Evolutionary conservation across 2,888 invertebrate species (phyloP).

Genomic region (Ormia ochracea): DNA sequence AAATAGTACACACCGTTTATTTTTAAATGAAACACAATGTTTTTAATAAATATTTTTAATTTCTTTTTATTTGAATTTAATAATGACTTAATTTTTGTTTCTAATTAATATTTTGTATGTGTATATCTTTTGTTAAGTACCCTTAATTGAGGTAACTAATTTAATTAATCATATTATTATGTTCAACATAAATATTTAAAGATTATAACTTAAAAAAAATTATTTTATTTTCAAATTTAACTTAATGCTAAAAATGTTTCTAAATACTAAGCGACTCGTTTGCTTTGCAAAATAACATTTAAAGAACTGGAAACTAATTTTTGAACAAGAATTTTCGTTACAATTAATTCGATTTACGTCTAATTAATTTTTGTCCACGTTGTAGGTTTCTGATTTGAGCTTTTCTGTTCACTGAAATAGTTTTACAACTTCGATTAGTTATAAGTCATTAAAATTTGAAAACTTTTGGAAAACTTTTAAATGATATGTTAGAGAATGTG

Average conservation of each 20-base stretch:
- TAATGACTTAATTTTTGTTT: slow-evolving; percentile 48
- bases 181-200: slow-evolving; percentile 57
- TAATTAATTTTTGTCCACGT: neutral
- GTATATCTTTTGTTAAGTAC: slow-evolving; percentile 28
- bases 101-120: neutral
- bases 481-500: neutral
- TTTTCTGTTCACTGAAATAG: slow-evolving; percentile 2
- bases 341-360: slow-evolving; percentile 17
- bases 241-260: slow-evolving; percentile 44
- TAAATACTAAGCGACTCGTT: slow-evolving; percentile 66
- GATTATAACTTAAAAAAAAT: slow-evolving; percentile 45
- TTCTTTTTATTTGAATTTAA: slow-evolving; percentile 48
- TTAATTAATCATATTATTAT: slow-evolving; percentile 40
- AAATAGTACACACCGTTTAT: too few species aligned
- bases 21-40: neutral
- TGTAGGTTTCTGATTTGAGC: slow-evolving; percentile 5
- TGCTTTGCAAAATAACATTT: slow-evolving; percentile 61
- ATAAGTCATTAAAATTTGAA: slow-evolving; percentile 8
- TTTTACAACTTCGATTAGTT: slow-evolving; percentile 38
- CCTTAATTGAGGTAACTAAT: slow-evolving; percentile 47
- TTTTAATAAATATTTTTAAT: slow-evolving; percentile 18
- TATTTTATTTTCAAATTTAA: neutral
- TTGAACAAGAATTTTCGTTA: slow-evolving; percentile 39
- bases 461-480: neutral
- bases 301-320: slow-evolving; percentile 44